Evolutionary conservation across 2,797 vertebrate species (phyloP).

Genomic region (Onychomys leucogaster): DNA sequence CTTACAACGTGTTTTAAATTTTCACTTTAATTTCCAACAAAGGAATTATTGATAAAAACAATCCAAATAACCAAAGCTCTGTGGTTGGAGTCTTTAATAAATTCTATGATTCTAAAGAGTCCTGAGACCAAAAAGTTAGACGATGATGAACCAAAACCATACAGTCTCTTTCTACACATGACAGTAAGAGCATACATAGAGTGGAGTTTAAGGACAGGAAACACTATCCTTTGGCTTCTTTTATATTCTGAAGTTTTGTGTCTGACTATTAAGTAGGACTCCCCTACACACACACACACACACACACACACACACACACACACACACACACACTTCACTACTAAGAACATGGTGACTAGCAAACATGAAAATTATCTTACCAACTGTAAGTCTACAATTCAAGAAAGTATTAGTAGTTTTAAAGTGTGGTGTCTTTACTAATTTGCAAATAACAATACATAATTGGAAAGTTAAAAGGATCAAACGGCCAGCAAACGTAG

Average conservation of each 20-base stretch:
- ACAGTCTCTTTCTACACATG: background rate
- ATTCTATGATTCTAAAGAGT: slow-evolving; percentile 2
- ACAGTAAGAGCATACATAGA: background rate
- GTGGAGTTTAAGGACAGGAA: background rate
- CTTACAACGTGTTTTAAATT: background rate
- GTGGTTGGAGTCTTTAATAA: background rate
- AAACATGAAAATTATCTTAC: slow-evolving; percentile 26
- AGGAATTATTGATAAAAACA: background rate
- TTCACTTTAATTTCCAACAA: slow-evolving; percentile 34
- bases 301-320: background rate
- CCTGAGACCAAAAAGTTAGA: background rate
- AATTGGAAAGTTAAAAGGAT: slow-evolving; percentile 2
- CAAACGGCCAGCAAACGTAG: slow-evolving; percentile 24
- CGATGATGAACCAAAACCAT: background rate
- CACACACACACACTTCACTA: background rate
- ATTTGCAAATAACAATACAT: background rate
- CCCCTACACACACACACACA: background rate
- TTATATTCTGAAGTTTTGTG: background rate
- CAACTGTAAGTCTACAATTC: slow-evolving; percentile 38
- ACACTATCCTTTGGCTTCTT: background rate
- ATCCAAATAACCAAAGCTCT: slow-evolving; percentile 7
- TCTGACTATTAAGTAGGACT: background rate
- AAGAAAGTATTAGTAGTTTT: background rate
- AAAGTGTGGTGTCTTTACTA: background rate
- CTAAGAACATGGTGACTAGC: background rate